Percentiles rank a stretch among this genome's conserved stretches.
These are phyloP conservation scores for Lindbergichthys nudifrons DNA, from an alignment of 2,797 vertebrate genomes.

Conservation along the genomic window DNA sequence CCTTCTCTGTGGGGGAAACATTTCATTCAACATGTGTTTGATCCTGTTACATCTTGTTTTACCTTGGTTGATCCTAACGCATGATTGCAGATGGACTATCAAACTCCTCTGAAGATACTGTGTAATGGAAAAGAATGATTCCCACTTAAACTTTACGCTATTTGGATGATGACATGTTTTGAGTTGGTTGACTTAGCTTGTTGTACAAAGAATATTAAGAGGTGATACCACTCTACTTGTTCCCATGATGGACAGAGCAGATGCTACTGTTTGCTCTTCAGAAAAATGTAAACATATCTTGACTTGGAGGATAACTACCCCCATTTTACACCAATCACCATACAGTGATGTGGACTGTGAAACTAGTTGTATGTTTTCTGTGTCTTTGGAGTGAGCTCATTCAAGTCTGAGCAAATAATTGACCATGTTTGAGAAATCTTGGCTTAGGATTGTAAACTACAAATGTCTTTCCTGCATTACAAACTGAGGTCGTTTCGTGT, in stretches of 20 bases:
- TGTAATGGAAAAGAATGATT: neutral
- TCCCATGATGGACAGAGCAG: neutral
- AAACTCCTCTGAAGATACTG: neutral
- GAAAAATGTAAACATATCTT: neutral
- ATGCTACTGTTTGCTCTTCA: neutral
- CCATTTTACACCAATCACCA: conserved; percentile 2
- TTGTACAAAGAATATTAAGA: neutral
- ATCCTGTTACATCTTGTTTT: conserved; percentile 47
- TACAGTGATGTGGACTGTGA: too few species aligned
- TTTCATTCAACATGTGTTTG: conserved; percentile 58
- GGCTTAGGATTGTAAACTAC: neutral
- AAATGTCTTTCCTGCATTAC: too few species aligned
- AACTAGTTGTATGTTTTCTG: neutral
- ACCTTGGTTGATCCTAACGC: conserved; percentile 20
- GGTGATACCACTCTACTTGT: neutral
- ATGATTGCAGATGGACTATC: conserved; percentile 25
- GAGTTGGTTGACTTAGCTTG: neutral
- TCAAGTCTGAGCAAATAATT: conserved; percentile 1
- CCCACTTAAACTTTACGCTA: neutral
- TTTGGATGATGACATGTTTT: neutral
- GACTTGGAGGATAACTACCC: neutral
- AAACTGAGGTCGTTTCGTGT: neutral
- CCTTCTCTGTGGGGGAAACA: conserved; percentile 48
- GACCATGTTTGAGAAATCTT: neutral
- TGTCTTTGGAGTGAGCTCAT: neutral